phyloP scores from a whole-genome alignment of 2,888 invertebrate species.

The Sepiola atlantica region DNA sequence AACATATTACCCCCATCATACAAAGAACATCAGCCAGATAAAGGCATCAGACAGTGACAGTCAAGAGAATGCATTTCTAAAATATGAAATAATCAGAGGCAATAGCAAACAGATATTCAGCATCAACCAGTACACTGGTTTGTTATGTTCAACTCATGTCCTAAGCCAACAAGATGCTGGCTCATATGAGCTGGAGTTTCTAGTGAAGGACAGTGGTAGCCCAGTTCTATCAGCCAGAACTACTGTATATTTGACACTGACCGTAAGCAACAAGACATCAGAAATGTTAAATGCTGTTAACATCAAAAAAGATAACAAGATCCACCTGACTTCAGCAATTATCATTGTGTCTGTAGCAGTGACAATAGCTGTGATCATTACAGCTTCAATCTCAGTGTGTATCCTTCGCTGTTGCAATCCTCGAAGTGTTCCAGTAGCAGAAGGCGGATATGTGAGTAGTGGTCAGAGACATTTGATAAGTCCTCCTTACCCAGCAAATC shows the following conservation, averaged over 20 bases:
- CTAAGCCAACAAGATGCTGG: conserved; percentile 32
- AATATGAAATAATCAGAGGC: conserved; percentile 32
- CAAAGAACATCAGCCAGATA: background rate
- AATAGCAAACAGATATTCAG: background rate
- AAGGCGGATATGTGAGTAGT: background rate
- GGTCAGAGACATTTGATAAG: background rate
- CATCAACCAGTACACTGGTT: background rate
- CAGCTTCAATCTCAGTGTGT: conserved; percentile 32
- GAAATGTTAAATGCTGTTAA: background rate
- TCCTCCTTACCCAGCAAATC: background rate
- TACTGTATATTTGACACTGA: background rate
- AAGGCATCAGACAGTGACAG: background rate
- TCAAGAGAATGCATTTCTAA: background rate
- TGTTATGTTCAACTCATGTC: background rate
- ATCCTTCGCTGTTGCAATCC: background rate
- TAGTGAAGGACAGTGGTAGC: background rate
- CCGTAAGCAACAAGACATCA: background rate
- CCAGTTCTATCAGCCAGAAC: conserved; percentile 9
- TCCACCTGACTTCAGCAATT: background rate
- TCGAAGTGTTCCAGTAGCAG: background rate
- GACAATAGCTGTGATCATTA: conserved; percentile 32
- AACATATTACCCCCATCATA: background rate
- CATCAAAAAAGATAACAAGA: background rate
- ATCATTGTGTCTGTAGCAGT: background rate
- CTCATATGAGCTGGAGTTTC: background rate